Base-by-base conservation (phyloP, 2,113 vertebrate genomes). In the Solea senegalensis region DNA sequence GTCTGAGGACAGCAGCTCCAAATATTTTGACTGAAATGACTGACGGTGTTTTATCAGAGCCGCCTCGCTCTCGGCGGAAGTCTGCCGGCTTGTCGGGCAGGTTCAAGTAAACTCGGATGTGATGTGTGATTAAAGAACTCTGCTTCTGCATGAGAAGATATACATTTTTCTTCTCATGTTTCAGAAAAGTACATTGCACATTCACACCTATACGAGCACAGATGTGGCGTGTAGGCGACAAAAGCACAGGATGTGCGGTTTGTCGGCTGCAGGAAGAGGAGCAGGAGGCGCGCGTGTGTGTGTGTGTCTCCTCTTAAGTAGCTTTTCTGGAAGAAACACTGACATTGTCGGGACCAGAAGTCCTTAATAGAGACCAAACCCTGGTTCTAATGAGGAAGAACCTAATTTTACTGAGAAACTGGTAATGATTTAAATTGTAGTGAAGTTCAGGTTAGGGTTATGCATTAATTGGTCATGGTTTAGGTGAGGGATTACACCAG, bases 211-310 rank as follows among this genome's bases (percentile, higher is more conserved):
- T 56, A 66, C 26, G 43, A 67, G 58, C 72, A 72, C 82, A 80
- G 51, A 80, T 84, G 81, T 81, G 58, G 71, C 74, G 81, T 88
- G 85, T 81, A 88, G 88, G 82, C 66, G 79, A 82, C 74, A 80
- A 77, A 84, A 79, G 83, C 77, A 92, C 91, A 92, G 91, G 90
- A 92, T 88, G 88, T 89, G 88, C 89, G 88, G 63, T 87, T 82
- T 9, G 44, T 45, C 41, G 27, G 76, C 73, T 84, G 86, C 90
- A 92, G 89, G 90, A 92, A 92, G 89, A 88, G 75, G 69, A 87
- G 82, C 78, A 85, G 80, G 86, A 87, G 83, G 61, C 80, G 74
- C 80, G 21, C 45, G 61, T 50, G 53, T 41, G 40, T 54, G 68
- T 65, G 50, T 49, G 48, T 45, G 54, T 54, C 0, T 4, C 34